Evolutionary conservation across 2,888 invertebrate species (phyloP).

Genomic region (Ichneumoninae sp.): DNA sequence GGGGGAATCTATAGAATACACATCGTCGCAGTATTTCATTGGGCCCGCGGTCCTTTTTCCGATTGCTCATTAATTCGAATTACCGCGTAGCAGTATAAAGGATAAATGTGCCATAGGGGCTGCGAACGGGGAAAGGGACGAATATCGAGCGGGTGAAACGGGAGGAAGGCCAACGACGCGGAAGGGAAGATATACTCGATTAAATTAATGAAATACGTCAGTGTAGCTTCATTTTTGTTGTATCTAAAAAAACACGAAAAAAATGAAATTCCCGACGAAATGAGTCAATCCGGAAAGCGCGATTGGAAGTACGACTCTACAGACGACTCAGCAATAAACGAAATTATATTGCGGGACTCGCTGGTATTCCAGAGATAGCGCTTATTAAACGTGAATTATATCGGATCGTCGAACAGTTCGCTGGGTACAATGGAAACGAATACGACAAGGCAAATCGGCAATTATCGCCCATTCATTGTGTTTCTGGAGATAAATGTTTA

Average conservation of each 20-base stretch:
- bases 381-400: slow-evolving; percentile 55
- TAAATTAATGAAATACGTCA: slow-evolving; percentile 3
- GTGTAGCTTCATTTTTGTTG: background rate
- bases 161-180: background rate
- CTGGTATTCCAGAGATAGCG: slow-evolving; percentile 40
- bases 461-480: slow-evolving; percentile 17
- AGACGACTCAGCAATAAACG: slow-evolving; percentile 49
- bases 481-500: background rate
- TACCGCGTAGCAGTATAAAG: background rate
- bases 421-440: slow-evolving; percentile 1
- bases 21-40: slow-evolving; percentile 21
- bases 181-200: background rate
- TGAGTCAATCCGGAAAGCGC: background rate
- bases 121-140: no score
- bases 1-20: background rate
- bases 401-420: slow-evolving; percentile 36
- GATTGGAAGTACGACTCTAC: slow-evolving; percentile 7
- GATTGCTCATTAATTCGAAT: slow-evolving; percentile 54
- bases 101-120: background rate
- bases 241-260: background rate
- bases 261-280: background rate
- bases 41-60: slow-evolving; percentile 19
- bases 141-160: background rate
- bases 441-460: slow-evolving; percentile 17
- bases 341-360: slow-evolving; percentile 42